phyloP scores from a whole-genome alignment of 2,113 vertebrate species.

The Tupaia tana region DNA sequence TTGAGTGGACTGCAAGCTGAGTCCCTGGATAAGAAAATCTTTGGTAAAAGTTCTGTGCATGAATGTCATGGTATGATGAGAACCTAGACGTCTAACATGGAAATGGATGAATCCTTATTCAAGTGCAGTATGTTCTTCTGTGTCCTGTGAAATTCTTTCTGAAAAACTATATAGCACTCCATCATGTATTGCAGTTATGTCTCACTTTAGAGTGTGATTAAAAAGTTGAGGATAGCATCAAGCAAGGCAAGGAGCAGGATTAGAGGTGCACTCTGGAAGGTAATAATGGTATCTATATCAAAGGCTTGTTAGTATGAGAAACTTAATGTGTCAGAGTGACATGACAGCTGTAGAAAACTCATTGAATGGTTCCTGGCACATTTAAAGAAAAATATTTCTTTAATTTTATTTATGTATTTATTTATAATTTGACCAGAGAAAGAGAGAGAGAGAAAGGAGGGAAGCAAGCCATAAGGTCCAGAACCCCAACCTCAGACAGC shows the following conservation, averaged over 20 bases:
- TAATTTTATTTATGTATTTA: too few species aligned
- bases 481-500: too few species aligned
- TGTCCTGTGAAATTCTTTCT: not conserved
- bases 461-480: too few species aligned
- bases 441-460: too few species aligned
- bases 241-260: not conserved
- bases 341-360: not conserved
- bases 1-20: not conserved
- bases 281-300: not conserved
- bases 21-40: not conserved
- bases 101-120: not conserved
- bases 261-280: not conserved
- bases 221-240: not conserved
- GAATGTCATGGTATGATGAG: not conserved
- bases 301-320: not conserved
- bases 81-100: not conserved
- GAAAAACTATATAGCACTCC: not conserved
- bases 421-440: too few species aligned
- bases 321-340: not conserved
- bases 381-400: too few species aligned
- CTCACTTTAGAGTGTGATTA: not conserved
- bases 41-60: not conserved
- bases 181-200: not conserved
- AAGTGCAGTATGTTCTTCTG: not conserved
- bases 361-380: not conserved